Percentiles rank a stretch among this genome's conserved stretches.
Evolutionary conservation across 2,113 vertebrate species (phyloP).

Genomic region (Trichechus manatus): DNA sequence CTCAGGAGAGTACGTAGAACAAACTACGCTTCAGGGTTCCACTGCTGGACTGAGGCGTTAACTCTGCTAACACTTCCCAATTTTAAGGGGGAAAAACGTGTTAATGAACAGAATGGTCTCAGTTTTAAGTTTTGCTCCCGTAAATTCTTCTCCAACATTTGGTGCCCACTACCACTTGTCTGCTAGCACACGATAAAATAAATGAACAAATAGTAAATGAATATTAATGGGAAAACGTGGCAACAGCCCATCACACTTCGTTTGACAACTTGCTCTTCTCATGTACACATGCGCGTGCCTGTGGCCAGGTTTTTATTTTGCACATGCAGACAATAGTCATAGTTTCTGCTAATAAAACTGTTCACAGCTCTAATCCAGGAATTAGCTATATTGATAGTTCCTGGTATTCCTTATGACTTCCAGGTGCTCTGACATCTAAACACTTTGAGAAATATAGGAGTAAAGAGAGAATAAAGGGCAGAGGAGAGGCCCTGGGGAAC

Average conservation of each 20-base stretch:
- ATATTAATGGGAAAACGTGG: neutral
- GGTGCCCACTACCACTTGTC: conserved; percentile 56
- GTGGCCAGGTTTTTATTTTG: neutral
- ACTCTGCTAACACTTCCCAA: neutral
- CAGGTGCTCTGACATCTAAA: conserved; percentile 19
- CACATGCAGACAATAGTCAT: neutral
- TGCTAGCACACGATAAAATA: neutral
- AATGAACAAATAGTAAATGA: conserved; percentile 34
- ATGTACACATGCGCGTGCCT: neutral
- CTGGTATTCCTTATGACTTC: neutral
- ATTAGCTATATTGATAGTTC: neutral
- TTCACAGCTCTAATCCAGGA: conserved; percentile 16
- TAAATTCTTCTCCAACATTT: conserved; percentile 43
- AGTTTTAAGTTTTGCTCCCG: conserved; percentile 12
- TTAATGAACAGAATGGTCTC: conserved; percentile 7
- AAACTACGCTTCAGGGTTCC: neutral
- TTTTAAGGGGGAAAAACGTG: neutral
- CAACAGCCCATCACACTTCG: neutral
- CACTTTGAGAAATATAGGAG: neutral
- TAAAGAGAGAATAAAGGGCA: neutral
- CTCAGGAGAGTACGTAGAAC: neutral
- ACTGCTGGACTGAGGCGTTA: neutral
- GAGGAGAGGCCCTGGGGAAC: neutral
- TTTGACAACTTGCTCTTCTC: neutral
- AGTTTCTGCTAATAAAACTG: conserved; percentile 75